Evolutionary conservation across 2,113 vertebrate genomes (phyloP).

Genomic region (Ornithorhynchus anatinus): DNA sequence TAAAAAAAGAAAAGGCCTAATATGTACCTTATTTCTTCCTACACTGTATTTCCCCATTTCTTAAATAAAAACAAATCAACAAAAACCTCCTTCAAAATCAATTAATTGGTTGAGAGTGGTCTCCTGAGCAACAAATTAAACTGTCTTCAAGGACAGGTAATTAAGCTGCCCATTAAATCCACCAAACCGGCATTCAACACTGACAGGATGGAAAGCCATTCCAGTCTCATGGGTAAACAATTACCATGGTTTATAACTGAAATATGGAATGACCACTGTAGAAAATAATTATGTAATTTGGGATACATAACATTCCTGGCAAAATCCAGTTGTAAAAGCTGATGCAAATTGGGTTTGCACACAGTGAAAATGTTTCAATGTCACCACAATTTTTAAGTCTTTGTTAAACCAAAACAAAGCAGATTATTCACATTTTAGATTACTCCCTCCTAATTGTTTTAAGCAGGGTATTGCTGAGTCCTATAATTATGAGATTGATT

Average conservation of each 20-base stretch:
- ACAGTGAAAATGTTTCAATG: too few relatives aligned
- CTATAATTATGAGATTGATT: too few relatives aligned
- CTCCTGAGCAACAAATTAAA: constrained; percentile 23
- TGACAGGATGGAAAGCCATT: constrained; percentile 22
- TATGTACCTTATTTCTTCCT: not conserved
- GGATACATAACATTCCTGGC: constrained; percentile 10
- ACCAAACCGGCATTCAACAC: constrained; percentile 15
- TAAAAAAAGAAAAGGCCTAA: too few relatives aligned
- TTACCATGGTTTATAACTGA: constrained; percentile 1
- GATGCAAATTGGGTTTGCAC: not conserved
- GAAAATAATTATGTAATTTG: constrained; percentile 2
- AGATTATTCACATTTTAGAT: too few relatives aligned
- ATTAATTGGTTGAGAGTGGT: constrained; percentile 5
- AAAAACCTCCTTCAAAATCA: constrained; percentile 10
- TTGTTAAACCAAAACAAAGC: too few relatives aligned
- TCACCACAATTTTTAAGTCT: too few relatives aligned
- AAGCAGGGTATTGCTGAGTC: too few relatives aligned
- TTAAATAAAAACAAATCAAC: constrained; percentile 37
- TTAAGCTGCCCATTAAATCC: constrained; percentile 34
- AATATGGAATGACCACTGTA: constrained; percentile 9
- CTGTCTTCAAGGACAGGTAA: constrained; percentile 25
- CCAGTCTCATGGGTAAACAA: constrained; percentile 21
- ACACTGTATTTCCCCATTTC: not conserved
- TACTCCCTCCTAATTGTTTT: too few relatives aligned
- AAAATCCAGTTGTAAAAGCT: not conserved